A percentile compares a stretch with the other conserved stretches of the same genome.
These are phyloP conservation scores for Miichthys miiuy DNA, from an alignment of 2,797 vertebrate genomes.

Conservation along the genomic window DNA sequence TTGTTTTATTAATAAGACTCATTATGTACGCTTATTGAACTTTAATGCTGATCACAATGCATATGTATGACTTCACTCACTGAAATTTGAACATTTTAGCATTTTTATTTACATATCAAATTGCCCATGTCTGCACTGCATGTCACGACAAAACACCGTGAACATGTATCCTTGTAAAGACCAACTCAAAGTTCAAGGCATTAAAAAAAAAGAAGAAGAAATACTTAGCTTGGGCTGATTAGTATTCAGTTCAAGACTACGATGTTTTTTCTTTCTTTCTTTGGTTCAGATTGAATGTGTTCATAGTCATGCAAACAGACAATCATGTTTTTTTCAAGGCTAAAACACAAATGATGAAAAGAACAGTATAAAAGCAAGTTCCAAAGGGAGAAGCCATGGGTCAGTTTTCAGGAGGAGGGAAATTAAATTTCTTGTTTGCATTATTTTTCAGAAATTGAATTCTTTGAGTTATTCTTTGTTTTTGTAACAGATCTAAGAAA, in stretches of 20 bases:
- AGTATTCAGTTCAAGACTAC: not conserved
- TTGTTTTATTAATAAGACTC: slow-evolving; percentile 19
- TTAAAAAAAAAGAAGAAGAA: not conserved
- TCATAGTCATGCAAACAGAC: slow-evolving; percentile 5
- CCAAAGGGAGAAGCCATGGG: not conserved
- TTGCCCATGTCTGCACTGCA: not conserved
- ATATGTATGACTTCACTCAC: slow-evolving; percentile 19
- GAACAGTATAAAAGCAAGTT: not conserved
- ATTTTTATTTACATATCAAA: slow-evolving; percentile 34
- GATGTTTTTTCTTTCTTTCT: not conserved
- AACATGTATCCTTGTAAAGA: not conserved
- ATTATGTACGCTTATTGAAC: slow-evolving; percentile 35
- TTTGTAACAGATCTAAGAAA: not conserved
- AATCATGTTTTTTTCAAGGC: not conserved
- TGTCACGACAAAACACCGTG: not conserved
- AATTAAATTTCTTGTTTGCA: not conserved
- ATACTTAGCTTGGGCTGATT: not conserved
- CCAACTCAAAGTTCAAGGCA: not conserved
- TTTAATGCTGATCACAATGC: not conserved
- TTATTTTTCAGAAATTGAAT: not conserved
- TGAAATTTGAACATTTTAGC: slow-evolving; percentile 6
- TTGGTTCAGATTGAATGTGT: not conserved
- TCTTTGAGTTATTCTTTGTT: not conserved
- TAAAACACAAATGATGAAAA: slow-evolving; percentile 3
- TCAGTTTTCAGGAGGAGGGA: not conserved